Conservation (phyloP, 2,113 vertebrate species). For the Zosterops japonicus region DNA sequence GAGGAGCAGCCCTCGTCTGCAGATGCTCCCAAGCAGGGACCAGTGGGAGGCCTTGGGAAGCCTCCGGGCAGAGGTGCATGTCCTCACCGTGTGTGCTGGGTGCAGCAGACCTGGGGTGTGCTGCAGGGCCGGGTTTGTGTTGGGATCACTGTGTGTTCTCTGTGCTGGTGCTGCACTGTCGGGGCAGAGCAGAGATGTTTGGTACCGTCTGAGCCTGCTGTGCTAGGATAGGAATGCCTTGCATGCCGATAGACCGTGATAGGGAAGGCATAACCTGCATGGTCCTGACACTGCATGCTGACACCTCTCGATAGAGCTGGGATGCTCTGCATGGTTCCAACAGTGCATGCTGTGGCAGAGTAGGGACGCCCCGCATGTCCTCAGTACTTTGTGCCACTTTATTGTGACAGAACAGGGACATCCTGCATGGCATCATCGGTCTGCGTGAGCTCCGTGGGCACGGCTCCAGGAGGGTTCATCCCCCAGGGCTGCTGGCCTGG, state of each 20-base stretch:
- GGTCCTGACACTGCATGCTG: neutral
- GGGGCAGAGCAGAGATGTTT: neutral
- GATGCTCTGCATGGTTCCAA: neutral
- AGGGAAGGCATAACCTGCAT: neutral
- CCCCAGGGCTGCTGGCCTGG: neutral
- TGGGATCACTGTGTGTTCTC: rapidly evolving
- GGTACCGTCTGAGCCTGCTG: rapidly evolving
- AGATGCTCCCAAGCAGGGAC: neutral
- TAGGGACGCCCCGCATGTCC: neutral
- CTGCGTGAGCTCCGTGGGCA: rapidly evolving
- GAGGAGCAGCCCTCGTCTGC: neutral
- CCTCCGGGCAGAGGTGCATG: rapidly evolving
- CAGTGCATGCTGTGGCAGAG: neutral
- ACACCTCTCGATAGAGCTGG: rapidly evolving
- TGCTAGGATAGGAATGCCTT: rapidly evolving
- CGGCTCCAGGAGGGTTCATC: rapidly evolving
- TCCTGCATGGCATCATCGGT: rapidly evolving
- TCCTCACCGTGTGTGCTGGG: neutral
- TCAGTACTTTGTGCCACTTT: rapidly evolving
- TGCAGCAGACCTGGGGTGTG: neutral
- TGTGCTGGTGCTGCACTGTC: rapidly evolving
- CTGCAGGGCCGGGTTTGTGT: rapidly evolving
- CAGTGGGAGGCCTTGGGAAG: neutral
- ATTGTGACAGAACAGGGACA: neutral
- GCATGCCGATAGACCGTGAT: neutral